Evolutionary conservation across 53 echinoderm and acorn worm species (phyloP).

Genomic region (Paracentrotus lividus): DNA sequence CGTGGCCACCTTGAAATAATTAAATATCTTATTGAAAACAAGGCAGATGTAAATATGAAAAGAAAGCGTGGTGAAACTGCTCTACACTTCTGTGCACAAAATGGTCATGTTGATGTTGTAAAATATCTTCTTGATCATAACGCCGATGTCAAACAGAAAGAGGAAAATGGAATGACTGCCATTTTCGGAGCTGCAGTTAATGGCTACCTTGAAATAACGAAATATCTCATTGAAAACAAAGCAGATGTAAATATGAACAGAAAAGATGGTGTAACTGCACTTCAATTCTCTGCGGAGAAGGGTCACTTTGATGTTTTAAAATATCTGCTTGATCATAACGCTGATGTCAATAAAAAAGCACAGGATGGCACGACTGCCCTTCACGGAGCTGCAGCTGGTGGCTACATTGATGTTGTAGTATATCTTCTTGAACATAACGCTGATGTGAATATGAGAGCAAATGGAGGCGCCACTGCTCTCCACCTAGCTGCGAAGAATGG

Average conservation of each 20-base stretch:
- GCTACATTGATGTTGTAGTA: no score
- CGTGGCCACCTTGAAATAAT: neutral
- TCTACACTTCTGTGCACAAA: neutral
- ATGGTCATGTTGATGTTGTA: neutral
- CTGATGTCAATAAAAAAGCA: no score
- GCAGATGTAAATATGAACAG: no score
- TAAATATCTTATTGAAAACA: neutral
- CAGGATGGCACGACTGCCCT: no score
- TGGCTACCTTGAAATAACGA: no score
- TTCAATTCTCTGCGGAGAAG: no score
- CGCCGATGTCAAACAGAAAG: neutral
- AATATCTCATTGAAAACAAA: no score
- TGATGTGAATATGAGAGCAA: neutral
- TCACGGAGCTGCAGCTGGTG: no score
- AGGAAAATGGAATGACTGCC: neutral
- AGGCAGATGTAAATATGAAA: constrained; percentile 33
- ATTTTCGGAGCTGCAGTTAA: neutral
- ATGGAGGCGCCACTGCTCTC: neutral
- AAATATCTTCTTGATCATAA: neutral
- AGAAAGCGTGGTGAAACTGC: neutral
- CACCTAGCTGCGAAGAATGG: neutral
- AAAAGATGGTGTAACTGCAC: no score
- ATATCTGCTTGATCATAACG: neutral
- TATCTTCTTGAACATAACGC: no score
- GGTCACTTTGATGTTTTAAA: neutral